Evolutionary conservation across 2,113 vertebrate species (phyloP), one percentile per base, ranked within the genome.

Genomic region (Hippopotamus amphibius): DNA sequence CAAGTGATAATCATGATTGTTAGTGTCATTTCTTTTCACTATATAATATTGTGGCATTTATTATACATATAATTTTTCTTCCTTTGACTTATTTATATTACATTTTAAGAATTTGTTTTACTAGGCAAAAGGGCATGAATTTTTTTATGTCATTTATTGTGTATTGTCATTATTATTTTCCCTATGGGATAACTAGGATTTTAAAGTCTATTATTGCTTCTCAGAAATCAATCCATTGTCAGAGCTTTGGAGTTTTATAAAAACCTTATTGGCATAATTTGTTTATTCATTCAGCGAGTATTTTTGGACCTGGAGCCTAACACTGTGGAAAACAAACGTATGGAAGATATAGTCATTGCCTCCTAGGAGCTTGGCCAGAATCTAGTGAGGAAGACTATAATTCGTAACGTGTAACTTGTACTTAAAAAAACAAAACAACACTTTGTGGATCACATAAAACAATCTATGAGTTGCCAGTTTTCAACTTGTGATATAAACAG

Each of bases 101-200:
- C 5, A 28, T 89, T 93, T 86, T 12, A 93, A 50, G 19, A 48
- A 71, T 76, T 90, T 96, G n/a, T 21, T 89, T 96, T 93, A 74
- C 6, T 93, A 43, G 11, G 30, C 63, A 66, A 90, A 93, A 30
- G 86, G n/a, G 4, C 22, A 68, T 66, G 14, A 65, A 28, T 91
- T 66, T 85, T 93, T 93, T 55, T 46, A 17, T 81, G 71, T 79
- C 37, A 43, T 79, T 71, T 79, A 84, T 66, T 30, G 8, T 89
- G 1, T 94, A 48, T 88, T 84, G 65, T 92, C 57, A 90, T 50
- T 90, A 33, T 66, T 74, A 33, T 85, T 92, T 95, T 96, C 24
- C 24, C 5, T 61, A 1, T 91, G n/a, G 55, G 19, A 37, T 80
- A 88, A 88, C 28, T 95, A 41, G 28, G 26, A 88, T 84, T 93